Percentiles rank a stretch among this genome's conserved stretches.
phyloP scores from a whole-genome alignment of 2,797 vertebrate species.

The Sebastes alutus region DNA sequence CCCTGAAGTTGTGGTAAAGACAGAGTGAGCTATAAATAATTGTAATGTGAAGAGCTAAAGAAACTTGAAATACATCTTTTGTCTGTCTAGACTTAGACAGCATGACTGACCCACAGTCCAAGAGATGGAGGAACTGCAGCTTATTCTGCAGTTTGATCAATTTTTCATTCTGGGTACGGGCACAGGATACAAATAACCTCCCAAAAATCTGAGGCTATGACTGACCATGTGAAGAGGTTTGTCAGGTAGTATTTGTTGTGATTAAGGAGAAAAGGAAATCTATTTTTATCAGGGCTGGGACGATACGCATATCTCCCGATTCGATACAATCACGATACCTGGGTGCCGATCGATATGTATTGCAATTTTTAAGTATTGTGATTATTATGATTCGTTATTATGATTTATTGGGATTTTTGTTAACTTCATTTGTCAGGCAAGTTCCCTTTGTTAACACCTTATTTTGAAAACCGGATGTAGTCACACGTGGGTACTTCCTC shows the following conservation, averaged over 20 bases:
- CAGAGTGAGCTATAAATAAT: slow-evolving; percentile 20
- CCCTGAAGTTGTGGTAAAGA: slow-evolving; percentile 13
- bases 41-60: background rate
- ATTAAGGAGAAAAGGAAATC: background rate
- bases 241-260: background rate
- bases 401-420: too few species aligned
- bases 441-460: too few species aligned
- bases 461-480: too few species aligned
- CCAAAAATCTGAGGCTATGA: background rate
- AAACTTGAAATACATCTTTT: background rate
- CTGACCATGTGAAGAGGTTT: background rate
- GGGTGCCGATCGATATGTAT: too few species aligned
- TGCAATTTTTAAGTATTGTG: too few species aligned
- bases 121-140: background rate
- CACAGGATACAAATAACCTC: background rate
- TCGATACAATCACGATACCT: too few species aligned
- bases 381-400: too few species aligned
- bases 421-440: too few species aligned
- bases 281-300: too few species aligned
- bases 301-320: too few species aligned
- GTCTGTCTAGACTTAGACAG: background rate
- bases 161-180: background rate
- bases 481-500: too few species aligned
- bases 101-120: background rate
- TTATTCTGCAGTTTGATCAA: background rate